Evolutionary conservation across 2,797 vertebrate genomes (phyloP).

Genomic region (Tragelaphus oryx): DNA sequence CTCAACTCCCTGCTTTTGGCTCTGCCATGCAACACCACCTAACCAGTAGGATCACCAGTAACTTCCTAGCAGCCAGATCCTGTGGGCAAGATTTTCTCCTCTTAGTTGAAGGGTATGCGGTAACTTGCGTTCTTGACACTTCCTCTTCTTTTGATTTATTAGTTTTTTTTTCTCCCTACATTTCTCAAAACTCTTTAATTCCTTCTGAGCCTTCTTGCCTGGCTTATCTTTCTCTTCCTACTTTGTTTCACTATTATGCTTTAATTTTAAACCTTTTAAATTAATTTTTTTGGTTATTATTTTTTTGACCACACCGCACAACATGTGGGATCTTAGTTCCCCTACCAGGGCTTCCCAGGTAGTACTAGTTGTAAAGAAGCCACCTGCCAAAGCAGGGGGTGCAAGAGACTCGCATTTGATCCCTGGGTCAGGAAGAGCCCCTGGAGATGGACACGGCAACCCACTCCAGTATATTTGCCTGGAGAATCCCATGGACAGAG

Average conservation of each 20-base stretch:
- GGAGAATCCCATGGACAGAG: background rate
- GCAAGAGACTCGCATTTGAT: accelerated
- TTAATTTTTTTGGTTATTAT: background rate
- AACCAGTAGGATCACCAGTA: background rate
- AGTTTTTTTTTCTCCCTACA: background rate
- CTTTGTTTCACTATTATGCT: background rate
- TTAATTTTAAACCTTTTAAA: background rate
- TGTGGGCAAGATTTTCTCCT: background rate
- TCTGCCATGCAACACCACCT: background rate
- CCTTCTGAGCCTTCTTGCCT: background rate
- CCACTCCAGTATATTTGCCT: background rate
- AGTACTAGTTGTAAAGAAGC: background rate
- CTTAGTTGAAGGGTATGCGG: background rate
- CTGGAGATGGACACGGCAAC: background rate
- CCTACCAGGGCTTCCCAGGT: background rate
- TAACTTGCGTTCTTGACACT: background rate
- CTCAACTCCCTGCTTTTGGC: background rate
- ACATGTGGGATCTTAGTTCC: background rate
- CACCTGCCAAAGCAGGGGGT: background rate
- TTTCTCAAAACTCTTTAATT: background rate
- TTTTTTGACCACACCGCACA: accelerated
- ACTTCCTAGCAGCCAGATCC: background rate
- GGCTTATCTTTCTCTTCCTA: background rate
- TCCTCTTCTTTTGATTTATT: background rate
- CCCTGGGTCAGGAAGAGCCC: background rate